Evolutionary conservation across 2,888 invertebrate species (phyloP).

Genomic region (Drosophila phalerata): DNA sequence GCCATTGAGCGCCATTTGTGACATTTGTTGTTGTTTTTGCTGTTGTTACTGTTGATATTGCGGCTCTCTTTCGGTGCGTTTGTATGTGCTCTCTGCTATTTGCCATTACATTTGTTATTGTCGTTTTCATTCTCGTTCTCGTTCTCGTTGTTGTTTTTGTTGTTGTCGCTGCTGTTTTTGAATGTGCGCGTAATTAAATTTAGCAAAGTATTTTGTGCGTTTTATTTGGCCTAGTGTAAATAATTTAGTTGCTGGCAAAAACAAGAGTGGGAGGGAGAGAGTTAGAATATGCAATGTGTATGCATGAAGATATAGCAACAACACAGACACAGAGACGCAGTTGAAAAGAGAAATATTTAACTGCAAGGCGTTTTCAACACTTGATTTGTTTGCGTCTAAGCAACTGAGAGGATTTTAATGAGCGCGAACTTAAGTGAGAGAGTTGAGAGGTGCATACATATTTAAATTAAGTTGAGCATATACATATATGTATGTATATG

Average conservation of each 20-base stretch:
- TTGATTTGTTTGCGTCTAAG: not conserved
- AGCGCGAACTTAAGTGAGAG: not conserved
- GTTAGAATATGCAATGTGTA: not conserved
- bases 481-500: too few relatives aligned
- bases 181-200: constrained; percentile 70
- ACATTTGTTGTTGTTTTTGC: constrained; percentile 28
- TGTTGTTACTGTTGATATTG: constrained; percentile 16
- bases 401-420: not conserved
- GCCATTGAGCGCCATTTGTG: constrained; percentile 37
- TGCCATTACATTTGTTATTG: not conserved
- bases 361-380: not conserved
- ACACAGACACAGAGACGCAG: not conserved
- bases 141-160: not conserved
- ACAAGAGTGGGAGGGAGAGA: not conserved
- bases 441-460: not conserved
- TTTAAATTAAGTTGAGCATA: not conserved
- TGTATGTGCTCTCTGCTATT: not conserved
- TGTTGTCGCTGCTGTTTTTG: constrained; percentile 32
- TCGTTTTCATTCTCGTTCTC: not conserved
- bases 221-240: constrained; percentile 43
- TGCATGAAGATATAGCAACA: not conserved
- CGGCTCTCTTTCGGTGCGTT: constrained; percentile 5
- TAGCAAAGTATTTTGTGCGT: constrained; percentile 54
- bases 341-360: not conserved
- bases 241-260: constrained; percentile 5